Evolutionary conservation across 2,888 invertebrate genomes (phyloP).

Genomic region (Cremastobaeus sp.): DNA sequence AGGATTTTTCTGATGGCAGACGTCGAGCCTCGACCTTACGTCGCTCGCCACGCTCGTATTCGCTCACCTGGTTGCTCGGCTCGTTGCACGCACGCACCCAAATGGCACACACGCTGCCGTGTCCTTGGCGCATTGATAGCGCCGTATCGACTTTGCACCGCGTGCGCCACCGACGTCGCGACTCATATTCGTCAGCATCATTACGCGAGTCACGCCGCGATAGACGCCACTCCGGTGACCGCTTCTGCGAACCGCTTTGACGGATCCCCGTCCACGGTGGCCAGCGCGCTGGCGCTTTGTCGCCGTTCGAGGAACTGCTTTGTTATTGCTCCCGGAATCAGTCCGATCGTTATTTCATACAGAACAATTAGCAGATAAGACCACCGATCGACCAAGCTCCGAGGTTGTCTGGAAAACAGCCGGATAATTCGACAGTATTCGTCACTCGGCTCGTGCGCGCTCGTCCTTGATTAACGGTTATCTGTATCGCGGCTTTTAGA

Average conservation of each 20-base stretch:
- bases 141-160: conserved; percentile 47
- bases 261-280: no score
- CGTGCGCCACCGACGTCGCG: conserved; percentile 16
- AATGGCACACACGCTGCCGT: conserved; percentile 40
- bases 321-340: no score
- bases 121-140: conserved; percentile 60
- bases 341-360: no score
- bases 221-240: conserved; percentile 10
- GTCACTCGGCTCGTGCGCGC: no score
- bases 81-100: conserved; percentile 46
- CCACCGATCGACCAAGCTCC: no score
- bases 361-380: no score
- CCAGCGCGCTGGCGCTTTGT: no score
- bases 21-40: conserved; percentile 59
- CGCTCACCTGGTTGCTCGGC: conserved; percentile 56
- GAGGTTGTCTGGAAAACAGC: no score
- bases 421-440: no score
- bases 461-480: no score
- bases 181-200: conserved; percentile 25
- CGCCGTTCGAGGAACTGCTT: no score
- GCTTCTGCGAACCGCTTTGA: conserved; percentile 27
- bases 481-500: no score
- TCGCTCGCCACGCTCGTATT: conserved; percentile 39
- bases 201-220: conserved; percentile 9
- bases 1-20: conserved; percentile 70